Base-by-base conservation (phyloP, 23 tunicate species). In the Aplidium turbinatum region DNA sequence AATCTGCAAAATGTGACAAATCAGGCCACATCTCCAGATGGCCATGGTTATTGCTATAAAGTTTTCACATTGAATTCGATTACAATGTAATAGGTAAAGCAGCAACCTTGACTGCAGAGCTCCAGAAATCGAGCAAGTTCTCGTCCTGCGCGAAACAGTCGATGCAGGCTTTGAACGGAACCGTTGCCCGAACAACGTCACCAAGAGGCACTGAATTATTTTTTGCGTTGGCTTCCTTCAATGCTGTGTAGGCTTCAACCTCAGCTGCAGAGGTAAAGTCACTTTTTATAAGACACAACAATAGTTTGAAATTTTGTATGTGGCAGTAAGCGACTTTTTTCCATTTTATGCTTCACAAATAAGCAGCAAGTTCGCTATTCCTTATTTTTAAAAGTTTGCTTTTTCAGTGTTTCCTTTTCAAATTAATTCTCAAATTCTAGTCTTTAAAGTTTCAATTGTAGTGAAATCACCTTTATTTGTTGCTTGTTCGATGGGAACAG, bases 121-220 rank as follows among this genome's bases (percentile, higher is more conserved):
- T 91, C 90, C 86, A 84, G 68, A 91, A 91, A 48, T 84, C 92
- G 26, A 31, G 36, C 13, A 91, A 58, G 32, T 53, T 26, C 46
- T 78, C 92, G 69, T 84, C 90, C 27, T 75, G 73, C 19, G 47
- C 30, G 24, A 68, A 79, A 2, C 77, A 38, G 18, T 77, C 78
- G 20, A 91, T 58, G 62, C 97, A 91, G 4, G 78, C 54, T 64
- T 72, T 22, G 46, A 58, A 91, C 18, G 97, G 87, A 19, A 91
- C 56, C 16, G 32, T 11, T 24, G 82, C 40, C 28, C 97, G 65
- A 13, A 84, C 86, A 24, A 80, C 40, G 18, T 78, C 82, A 1
- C 84, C 89, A 35, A 78, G 60, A 9, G 22, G 38, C 24, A 81
- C 70, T 1, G 29, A 33, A 4, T 22, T 47, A 38, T 83, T 72